phyloP scores from a whole-genome alignment of 2,797 vertebrate genomes.

The Menidia menidia region DNA sequence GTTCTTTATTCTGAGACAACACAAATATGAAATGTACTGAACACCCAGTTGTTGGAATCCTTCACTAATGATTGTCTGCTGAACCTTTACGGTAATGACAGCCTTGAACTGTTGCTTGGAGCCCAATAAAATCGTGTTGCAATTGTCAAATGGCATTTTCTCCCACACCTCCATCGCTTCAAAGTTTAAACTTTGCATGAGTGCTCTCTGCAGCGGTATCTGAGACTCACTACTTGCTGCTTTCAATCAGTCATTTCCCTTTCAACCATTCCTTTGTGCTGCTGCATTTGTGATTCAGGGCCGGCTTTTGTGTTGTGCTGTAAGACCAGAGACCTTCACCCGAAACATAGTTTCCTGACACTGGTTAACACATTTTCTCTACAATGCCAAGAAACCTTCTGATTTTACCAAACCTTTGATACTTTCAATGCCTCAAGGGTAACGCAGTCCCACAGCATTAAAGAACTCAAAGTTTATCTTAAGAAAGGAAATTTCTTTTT shows the following conservation, averaged over 20 bases:
- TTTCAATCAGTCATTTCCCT: background rate
- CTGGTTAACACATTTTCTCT: background rate
- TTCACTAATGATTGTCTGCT: background rate
- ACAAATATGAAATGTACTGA: background rate
- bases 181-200: background rate
- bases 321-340: slow-evolving; percentile 3
- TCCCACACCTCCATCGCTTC: background rate
- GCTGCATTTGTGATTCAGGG: background rate
- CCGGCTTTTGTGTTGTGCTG: slow-evolving; percentile 9
- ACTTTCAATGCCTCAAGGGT: background rate
- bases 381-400: slow-evolving; percentile 1
- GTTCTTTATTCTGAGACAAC: background rate
- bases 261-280: background rate
- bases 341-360: slow-evolving; percentile 1
- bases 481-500: background rate
- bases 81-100: background rate
- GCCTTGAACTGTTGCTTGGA: background rate
- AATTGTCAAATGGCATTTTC: too few species aligned
- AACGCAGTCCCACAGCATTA: slow-evolving; percentile 5
- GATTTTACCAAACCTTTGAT: background rate
- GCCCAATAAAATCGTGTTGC: background rate
- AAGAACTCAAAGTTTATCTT: background rate
- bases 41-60: background rate
- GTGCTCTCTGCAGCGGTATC: background rate
- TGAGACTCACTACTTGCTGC: slow-evolving; percentile 1